Percentiles rank a stretch among this genome's conserved stretches.
phyloP scores from a whole-genome alignment of 92 coral and sea anemone species.

The Zoanthus sansibaricus region DNA sequence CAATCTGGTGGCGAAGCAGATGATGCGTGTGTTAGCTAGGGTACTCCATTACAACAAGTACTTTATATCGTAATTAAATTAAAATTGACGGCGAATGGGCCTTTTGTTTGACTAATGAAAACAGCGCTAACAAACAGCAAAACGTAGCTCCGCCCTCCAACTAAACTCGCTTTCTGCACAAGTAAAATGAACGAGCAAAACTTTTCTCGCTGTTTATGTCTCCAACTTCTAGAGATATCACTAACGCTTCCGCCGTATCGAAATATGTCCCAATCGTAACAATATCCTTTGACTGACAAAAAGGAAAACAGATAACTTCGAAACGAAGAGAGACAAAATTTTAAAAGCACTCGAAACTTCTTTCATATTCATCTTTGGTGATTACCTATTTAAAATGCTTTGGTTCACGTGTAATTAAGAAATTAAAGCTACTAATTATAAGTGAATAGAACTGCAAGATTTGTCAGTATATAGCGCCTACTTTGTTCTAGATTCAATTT shows the following conservation, averaged over 20 bases:
- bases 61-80: conserved; percentile 81
- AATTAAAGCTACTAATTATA: conserved; percentile 25
- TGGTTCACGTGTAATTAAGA: conserved; percentile 61
- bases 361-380: conserved; percentile 54
- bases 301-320: not conserved
- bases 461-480: not conserved
- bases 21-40: conserved; percentile 42
- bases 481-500: conserved; percentile 17
- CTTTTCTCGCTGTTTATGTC: not conserved
- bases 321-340: not conserved
- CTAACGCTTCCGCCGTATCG: too few relatives aligned
- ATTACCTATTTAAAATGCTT: conserved; percentile 59
- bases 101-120: conserved; percentile 72
- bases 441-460: conserved; percentile 35
- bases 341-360: conserved; percentile 51
- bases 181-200: conserved; percentile 41
- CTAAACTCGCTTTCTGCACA: conserved; percentile 58
- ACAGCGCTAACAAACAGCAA: conserved; percentile 57
- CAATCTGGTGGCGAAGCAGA: conserved; percentile 56
- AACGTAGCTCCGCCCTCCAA: conserved; percentile 79
- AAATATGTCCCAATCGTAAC: not conserved
- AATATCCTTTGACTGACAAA: not conserved
- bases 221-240: too few relatives aligned
- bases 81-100: conserved; percentile 82
- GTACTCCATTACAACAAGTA: conserved; percentile 56